Base-by-base conservation (phyloP, 2,113 vertebrate species). In the Calonectris borealis region DNA sequence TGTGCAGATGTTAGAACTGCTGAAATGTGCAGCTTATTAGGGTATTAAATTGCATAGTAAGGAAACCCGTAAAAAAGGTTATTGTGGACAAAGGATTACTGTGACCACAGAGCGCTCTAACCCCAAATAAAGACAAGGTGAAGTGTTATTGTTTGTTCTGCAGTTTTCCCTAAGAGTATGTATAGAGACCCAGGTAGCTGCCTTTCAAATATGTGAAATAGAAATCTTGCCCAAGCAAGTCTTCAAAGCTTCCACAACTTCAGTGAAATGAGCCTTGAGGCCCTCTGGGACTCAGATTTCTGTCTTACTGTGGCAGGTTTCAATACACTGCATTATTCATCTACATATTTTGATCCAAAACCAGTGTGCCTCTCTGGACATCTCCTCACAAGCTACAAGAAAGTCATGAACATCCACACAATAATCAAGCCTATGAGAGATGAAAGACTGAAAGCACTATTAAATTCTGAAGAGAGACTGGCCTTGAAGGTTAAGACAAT, bases 221-320 rank as follows among this genome's bases (percentile, higher is more conserved):
- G 85, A 94, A 96, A 88, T 95, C 93, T 83, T 96, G 96, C 51
- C 93, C 93, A 94, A 96, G 94, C 96, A 96, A 95, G 93, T 85
- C 92, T 94, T 96, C 93, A 96, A 96, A 96, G 92, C 92, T 90
- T 86, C 93, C 83, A 88, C 64, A 93, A 83, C 88, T 92, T 92
- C 72, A 70, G 79, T 75, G 76, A 96, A 97, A 93, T 75, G 92
- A 96, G 85, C 92, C 93, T 96, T 88, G 79, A 88, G 96, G 92
- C 90, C 88, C 90, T 80, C 54, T 88, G 79, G 93, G 94, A 95
- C 82, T 96, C 83, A 86, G 32, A 62, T 90, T 94, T 96, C 88
- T 90, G 71, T 81, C 82, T 92, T 95, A 76, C 71, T 90, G 83
- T 88, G 68, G 88, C 79, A 94, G 44, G 64, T 96, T 96, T 95